These are phyloP conservation scores for Cydia fagiglandana DNA, from an alignment of 1,140 invertebrate genomes.

Conservation along the genomic window DNA sequence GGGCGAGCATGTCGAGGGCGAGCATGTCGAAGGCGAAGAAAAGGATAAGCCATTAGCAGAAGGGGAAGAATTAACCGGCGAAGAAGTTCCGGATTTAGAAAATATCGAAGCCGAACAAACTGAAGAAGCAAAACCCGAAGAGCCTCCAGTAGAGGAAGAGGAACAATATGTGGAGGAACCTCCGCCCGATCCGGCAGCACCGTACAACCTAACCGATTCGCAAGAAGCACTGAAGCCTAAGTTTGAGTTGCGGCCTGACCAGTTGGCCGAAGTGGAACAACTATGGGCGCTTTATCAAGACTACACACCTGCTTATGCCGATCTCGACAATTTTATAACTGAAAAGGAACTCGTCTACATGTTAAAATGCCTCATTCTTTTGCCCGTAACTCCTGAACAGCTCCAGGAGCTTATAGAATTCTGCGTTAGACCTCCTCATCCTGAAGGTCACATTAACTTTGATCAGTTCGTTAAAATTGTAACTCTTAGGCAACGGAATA, in stretches of 20 bases:
- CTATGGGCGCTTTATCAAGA: constrained; percentile 69
- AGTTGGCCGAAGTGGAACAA: constrained; percentile 66
- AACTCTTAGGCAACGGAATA: constrained; percentile 53
- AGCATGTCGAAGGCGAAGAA: constrained; percentile 9
- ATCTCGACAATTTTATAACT: constrained; percentile 66
- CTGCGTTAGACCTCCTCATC: constrained; percentile 65
- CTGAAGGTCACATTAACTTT: constrained; percentile 63
- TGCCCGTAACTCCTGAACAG: constrained; percentile 68
- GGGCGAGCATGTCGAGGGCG: not conserved
- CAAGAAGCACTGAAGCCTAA: constrained; percentile 62
- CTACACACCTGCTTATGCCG: constrained; percentile 69
- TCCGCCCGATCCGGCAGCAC: constrained; percentile 66
- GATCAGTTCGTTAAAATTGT: constrained; percentile 72
- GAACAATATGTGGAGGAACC: constrained; percentile 60
- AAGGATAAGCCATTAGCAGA: not conserved
- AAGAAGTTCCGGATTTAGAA: not conserved
- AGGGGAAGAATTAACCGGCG: constrained; percentile 34
- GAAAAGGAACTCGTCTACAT: constrained; percentile 71
- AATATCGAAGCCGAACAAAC: constrained; percentile 36
- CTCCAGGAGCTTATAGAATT: constrained; percentile 62
- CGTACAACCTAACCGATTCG: constrained; percentile 64
- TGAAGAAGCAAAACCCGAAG: constrained; percentile 45
- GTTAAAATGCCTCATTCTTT: constrained; percentile 64
- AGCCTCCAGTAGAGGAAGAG: constrained; percentile 54
- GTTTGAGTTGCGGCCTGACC: constrained; percentile 64